Percentiles rank a stretch among this genome's conserved stretches.
Conservation (phyloP, 2,797 vertebrate genomes). For the Dromococcyx pavoninus region DNA sequence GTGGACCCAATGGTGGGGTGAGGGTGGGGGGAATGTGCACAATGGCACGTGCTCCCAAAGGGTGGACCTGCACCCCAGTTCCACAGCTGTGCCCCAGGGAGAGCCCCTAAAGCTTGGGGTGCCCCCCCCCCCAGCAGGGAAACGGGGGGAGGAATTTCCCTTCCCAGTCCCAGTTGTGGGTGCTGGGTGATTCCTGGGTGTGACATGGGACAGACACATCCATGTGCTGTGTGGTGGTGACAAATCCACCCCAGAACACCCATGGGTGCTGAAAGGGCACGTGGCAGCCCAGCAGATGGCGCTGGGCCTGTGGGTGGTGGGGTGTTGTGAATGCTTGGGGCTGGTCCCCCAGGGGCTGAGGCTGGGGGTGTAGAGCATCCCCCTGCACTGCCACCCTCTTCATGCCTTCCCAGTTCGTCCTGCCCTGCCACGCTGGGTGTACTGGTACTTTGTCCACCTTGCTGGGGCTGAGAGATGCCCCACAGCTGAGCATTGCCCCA, state of each 20-base stretch:
- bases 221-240: accelerated
- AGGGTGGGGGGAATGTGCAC: no score
- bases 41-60: neutral
- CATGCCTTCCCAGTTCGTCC: neutral
- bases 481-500: accelerated
- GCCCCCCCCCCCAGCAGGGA: neutral
- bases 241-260: neutral
- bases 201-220: neutral
- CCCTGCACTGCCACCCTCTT: neutral
- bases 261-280: neutral
- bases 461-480: neutral
- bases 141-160: neutral
- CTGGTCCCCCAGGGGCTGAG: neutral
- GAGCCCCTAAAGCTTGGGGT: neutral
- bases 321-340: neutral
- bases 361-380: neutral
- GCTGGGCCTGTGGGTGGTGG: neutral
- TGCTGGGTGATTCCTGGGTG: neutral
- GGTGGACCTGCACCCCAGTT: accelerated
- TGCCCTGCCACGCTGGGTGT: neutral
- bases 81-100: accelerated
- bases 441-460: accelerated
- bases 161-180: neutral
- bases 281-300: neutral
- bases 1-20: accelerated